These are phyloP conservation scores for Centruroides vittatus DNA, from an alignment of 1,140 invertebrate genomes.

Conservation along the genomic window DNA sequence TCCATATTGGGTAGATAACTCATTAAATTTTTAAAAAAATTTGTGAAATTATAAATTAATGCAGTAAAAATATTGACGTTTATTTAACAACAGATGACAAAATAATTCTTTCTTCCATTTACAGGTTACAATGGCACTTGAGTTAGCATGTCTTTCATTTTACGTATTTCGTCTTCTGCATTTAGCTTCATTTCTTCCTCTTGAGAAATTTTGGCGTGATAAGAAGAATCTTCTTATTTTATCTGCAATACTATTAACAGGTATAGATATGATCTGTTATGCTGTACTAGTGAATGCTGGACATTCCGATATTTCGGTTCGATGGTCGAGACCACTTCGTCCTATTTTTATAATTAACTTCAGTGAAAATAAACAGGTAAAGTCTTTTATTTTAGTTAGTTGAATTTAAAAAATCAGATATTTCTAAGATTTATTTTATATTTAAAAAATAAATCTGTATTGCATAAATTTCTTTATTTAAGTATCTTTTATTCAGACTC, in stretches of 20 bases:
- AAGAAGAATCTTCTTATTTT: conserved; percentile 34
- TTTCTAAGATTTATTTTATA: too few relatives aligned
- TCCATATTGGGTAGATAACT: conserved; percentile 28
- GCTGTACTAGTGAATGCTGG: conserved; percentile 25
- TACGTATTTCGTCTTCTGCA: conserved; percentile 31
- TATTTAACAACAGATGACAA: neutral
- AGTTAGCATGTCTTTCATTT: conserved; percentile 27
- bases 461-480: too few relatives aligned
- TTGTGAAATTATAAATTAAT: neutral
- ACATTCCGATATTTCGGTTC: conserved; percentile 16
- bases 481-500: too few relatives aligned
- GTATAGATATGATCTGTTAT: conserved; percentile 33
- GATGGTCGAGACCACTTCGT: conserved; percentile 34
- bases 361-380: conserved; percentile 36
- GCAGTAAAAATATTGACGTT: neutral
- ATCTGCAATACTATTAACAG: conserved; percentile 26
- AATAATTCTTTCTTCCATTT: neutral
- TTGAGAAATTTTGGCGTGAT: conserved; percentile 30
- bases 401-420: too few relatives aligned
- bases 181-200: conserved; percentile 25
- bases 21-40: neutral
- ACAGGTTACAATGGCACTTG: conserved; percentile 31
- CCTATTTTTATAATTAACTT: conserved; percentile 39
- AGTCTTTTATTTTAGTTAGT: neutral
- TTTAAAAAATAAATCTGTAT: too few relatives aligned